Evolutionary conservation across 2,797 vertebrate species (phyloP), one percentile per base, ranked within the genome.

Genomic region (Poecilia velifera): DNA sequence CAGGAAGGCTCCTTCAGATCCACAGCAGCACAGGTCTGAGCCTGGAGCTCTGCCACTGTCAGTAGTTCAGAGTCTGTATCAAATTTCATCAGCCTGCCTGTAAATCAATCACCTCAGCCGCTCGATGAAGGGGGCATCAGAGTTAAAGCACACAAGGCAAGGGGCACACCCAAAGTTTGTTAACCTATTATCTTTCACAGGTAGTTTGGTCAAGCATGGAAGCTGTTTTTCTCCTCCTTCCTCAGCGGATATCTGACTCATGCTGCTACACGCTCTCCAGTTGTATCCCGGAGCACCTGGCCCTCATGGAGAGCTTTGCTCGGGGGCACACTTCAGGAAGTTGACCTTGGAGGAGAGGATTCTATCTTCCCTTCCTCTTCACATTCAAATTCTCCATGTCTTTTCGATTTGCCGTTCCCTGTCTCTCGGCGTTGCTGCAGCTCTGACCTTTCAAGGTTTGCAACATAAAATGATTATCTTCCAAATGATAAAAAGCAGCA

Each of bases 51-150:
- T 81, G 84, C 20, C 85, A 80, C 80, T 57, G 79, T 72, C 85
- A 82, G 76, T 43, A 79, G 83, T 85, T 81, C 82, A 82, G 79
- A 82, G 79, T 39, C 80, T 92, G 84, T 85, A 92, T 94, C 88
- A 91, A 83, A 92, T 92, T 90, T 91, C 89, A 92, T 90, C 85
- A 86, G 79, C 83, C 72, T 34, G 80, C 87, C 89, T 88, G 91
- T 92, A 90, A 93, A 94, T 93, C 94, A 93, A 91, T 93, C 91
- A 90, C 88, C 80, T 79, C 4, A 10, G 83, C 73, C 76, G 72
- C 89, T 90, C 88, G 76, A 89, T 91, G 84, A 55, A 78, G 49
- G 74, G 74, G 86, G 76, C 82, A 85, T 76, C 53, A 10, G 81
- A 88, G 90, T 87, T 91, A 93, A 92, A 91, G 85, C 83, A 79